Base-by-base conservation (phyloP, 2,888 invertebrate genomes). In the Augiades crinisus region DNA sequence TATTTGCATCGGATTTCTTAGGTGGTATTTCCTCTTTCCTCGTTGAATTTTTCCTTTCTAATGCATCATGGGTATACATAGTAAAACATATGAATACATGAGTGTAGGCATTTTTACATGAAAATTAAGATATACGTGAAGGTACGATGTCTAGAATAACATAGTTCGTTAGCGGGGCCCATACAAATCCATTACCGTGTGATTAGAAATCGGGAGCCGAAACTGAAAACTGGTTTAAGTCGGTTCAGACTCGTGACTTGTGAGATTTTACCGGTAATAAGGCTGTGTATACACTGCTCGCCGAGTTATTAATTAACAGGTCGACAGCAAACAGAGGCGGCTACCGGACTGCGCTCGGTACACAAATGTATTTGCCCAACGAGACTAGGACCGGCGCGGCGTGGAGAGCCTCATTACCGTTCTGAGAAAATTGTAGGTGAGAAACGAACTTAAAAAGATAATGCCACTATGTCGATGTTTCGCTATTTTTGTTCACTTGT, bases 181-280 rank as follows among this genome's bases (percentile, higher is more conserved):
- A 55, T 53, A 63, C 58, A 65, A 69, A 69, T 63, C 68, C 70
- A 74, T 75, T 72, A 75, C 66, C 70, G 69, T 73, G 72, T 81
- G 77, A 84, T 85, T 84, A 84, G 81, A 82, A 80, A 79, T 75
- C 73, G 67, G 67, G 64, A 66, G 64, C 70, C 73, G 65, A 78
- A 78, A 71, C 71, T 68, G 62, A 68, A 67, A 77, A 84, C 85
- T 70, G 78, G 84, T 81, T 84, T 78, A 61, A 61, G 69, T 75
- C 67, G 68, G 75, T 75, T 75, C 68, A 69, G 72, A 76, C 82
- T 86, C 88, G 87, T 89, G 88, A 88, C 85, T 86, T 77, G 87
- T 87, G 83, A 86, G 84, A 88, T 89, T 86, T 84, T 87, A 88
- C 87, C 75, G 73, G 88, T 88, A 89, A 89, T 89, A 89, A 89